phyloP scores from a whole-genome alignment of 53 echinoderm and acorn worm species.

The Glandiceps talaboti region DNA sequence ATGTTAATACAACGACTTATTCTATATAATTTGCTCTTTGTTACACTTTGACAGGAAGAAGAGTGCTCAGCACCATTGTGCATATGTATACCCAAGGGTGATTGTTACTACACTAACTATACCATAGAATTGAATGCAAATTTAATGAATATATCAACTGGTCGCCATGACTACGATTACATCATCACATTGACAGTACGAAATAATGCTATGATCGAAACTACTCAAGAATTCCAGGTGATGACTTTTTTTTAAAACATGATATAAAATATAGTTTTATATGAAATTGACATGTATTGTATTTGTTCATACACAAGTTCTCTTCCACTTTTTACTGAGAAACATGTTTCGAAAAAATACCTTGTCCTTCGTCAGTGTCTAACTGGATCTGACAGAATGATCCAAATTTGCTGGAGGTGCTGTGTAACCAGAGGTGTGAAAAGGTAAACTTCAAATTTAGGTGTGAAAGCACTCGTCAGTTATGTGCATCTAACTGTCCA shows the following conservation, averaged over 20 bases:
- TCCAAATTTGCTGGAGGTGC: too few relatives aligned
- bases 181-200: conserved; percentile 27
- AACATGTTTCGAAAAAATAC: too few relatives aligned
- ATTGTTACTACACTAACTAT: conserved; percentile 21
- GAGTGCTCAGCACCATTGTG: conserved; percentile 1
- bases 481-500: too few relatives aligned
- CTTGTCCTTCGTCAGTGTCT: too few relatives aligned
- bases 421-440: too few relatives aligned
- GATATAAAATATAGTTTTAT: neutral
- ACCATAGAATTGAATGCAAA: neutral
- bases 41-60: neutral
- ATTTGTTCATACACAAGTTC: too few relatives aligned
- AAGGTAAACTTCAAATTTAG: too few relatives aligned
- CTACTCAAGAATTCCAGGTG: conserved; percentile 21
- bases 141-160: neutral
- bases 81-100: conserved; percentile 20
- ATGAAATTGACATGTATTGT: too few relatives aligned
- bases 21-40: neutral
- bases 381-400: too few relatives aligned
- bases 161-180: conserved; percentile 24
- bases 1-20: too few relatives aligned
- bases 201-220: conserved; percentile 14
- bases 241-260: neutral
- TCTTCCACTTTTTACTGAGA: too few relatives aligned
- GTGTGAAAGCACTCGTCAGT: too few relatives aligned